Base-by-base conservation (phyloP, 92 coral and sea anemone genomes). In the Montipora capitata region DNA sequence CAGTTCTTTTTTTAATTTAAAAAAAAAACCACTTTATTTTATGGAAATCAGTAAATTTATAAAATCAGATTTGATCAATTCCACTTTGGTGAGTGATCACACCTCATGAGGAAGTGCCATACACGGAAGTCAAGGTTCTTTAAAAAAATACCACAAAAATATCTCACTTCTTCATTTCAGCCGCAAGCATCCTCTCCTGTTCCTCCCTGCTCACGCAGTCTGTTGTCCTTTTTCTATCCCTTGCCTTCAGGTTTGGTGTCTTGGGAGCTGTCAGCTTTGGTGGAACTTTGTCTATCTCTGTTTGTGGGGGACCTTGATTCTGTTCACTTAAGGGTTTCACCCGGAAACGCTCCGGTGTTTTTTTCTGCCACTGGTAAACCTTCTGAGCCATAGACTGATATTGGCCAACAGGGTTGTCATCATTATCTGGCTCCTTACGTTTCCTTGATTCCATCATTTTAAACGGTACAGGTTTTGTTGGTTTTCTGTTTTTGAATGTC, bases 321-420 rank as follows among this genome's bases (percentile, higher is more conserved):
- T 91, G 93, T 40, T 94, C 96, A 71, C 89, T 87, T 2, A 72
- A 9, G 13, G 91, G 54, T 62, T 80, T 92, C 42, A 92, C 85
- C 0, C 95, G 96, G 93, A 97, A 97, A 56, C 99, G 88, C 54
- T 96, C 96, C 5, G 99, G 99, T 0, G 99, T 97, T 44, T 88
- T 82, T 56, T 79, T 94, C 64, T 97, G 99, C 87, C 96, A 97
- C 20, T 85, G 93, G 74, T 94, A 97, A 59, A 95, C 93, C 40
- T 85, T 94, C 16, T 96, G 96, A 13, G 99, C 99, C 99, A 97
- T 96, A 7, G 99, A 88, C 15, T 94, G 91, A 48, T 92, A 97
- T 2, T 89, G 87, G n/a, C 88, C 97, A 14, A 92, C 76, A 1
- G 88, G 85, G 62, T 79, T 86, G 56, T 89, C 88, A 35, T 92